Base-by-base conservation (phyloP, 2,888 invertebrate species). In the Tridacna crocea region DNA sequence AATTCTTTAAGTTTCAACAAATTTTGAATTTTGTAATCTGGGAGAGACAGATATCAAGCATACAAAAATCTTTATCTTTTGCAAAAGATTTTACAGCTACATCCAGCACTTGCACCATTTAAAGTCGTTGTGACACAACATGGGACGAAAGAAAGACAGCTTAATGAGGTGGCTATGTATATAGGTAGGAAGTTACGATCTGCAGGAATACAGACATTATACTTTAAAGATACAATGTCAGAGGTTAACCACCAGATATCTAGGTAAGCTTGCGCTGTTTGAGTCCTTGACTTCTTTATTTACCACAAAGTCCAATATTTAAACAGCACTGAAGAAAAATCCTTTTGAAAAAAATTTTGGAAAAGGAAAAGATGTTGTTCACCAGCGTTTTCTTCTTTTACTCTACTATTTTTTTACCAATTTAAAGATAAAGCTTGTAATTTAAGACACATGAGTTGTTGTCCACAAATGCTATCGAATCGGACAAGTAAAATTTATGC, bases 71-170 rank as follows among this genome's bases (percentile, higher is more conserved):
- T 36, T 15, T 55, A 55, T 55, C 19, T 55, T 19, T 55, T 55
- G 55, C 11, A 55, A 19, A 78, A 93, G 93, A 83, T 90, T 19
- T 79, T 93, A 27, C 89, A 90, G 65, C 78, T 93, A 17, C 90
- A 92, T 77, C 86, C 88, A n/a, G 84, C 84, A 15, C 77, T 93
- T 63, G 90, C 91, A 15, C 93, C 92, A 15, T 93, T 90, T 79
- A 91, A 92, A 74, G 88, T 90, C 22, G 90, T 91, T 46, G 61
- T 92, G 27, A 87, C 84, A 48, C 86, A 77, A 17, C 77, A 83
- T 72, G 89, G 88, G 11, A 82, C 85, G 46, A 86, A 81, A 60
- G 65, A 84, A 10, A 76, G 83, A 36, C 90, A 92, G 72, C 77
- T 92, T 6, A 74, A 83, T 8, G 85, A 89, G 61, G 83, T 92